Conservation (phyloP, 2,797 vertebrate species). For the Pyrocephalus nanus region DNA sequence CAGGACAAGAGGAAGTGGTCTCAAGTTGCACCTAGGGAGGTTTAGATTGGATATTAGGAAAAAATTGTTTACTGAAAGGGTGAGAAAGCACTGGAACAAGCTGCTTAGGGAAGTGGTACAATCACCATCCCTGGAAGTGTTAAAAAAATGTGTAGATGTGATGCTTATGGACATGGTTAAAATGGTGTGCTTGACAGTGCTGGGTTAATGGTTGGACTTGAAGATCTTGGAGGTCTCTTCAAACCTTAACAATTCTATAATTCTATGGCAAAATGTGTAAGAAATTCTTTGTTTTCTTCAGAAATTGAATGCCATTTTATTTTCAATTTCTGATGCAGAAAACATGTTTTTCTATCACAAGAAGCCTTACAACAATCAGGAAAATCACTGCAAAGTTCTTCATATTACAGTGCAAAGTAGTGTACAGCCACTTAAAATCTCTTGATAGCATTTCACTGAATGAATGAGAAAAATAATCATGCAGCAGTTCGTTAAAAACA, state of each 20-base stretch:
- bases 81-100: neutral
- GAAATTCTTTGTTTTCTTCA: neutral
- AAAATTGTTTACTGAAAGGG: neutral
- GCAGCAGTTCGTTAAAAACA: neutral
- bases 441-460: neutral
- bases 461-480: neutral
- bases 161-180: neutral
- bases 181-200: neutral
- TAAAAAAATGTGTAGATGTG: neutral
- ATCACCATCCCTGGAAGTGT: neutral
- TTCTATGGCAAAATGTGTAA: neutral
- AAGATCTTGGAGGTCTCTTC: neutral
- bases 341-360: neutral
- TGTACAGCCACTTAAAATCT: neutral
- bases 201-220: neutral
- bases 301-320: neutral
- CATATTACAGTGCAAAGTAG: neutral
- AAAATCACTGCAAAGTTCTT: neutral
- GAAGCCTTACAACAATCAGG: neutral
- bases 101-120: neutral
- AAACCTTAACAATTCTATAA: neutral
- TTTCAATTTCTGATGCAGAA: neutral
- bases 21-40: neutral
- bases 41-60: neutral
- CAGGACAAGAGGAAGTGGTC: neutral